phyloP scores from a whole-genome alignment of 1,140 invertebrate genomes.

The Oppia nitens region DNA sequence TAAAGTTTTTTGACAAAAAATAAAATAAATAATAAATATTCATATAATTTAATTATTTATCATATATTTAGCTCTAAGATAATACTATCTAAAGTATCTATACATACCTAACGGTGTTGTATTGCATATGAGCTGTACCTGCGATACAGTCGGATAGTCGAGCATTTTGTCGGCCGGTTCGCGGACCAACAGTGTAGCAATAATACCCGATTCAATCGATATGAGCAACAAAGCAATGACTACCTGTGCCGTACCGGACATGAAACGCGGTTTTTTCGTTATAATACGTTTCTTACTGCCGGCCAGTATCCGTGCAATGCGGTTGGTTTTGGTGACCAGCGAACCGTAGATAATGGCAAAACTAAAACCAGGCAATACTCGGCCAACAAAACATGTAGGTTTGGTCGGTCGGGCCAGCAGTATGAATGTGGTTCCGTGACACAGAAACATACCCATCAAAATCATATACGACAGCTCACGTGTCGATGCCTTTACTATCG shows the following conservation, averaged over 20 bases:
- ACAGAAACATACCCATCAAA: constrained; percentile 40
- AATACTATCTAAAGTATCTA: too few species aligned
- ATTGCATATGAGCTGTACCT: constrained; percentile 48
- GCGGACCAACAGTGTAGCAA: constrained; percentile 45
- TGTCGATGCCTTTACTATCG: constrained; percentile 49
- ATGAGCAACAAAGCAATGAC: constrained; percentile 46
- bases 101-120: constrained; percentile 41
- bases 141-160: constrained; percentile 35
- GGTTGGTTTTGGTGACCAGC: constrained; percentile 65
- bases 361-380: constrained; percentile 52
- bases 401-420: constrained; percentile 50
- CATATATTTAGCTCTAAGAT: too few species aligned
- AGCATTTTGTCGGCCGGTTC: constrained; percentile 46
- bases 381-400: constrained; percentile 45
- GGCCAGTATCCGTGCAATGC: constrained; percentile 63
- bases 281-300: constrained; percentile 62
- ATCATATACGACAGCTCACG: constrained; percentile 51
- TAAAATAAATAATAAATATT: too few species aligned
- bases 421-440: constrained; percentile 42
- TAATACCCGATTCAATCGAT: constrained; percentile 48
- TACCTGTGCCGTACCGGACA: constrained; percentile 43
- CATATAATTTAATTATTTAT: too few species aligned
- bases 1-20: too few species aligned
- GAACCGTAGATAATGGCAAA: constrained; percentile 69
- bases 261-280: constrained; percentile 51